Evolutionary conservation across 2,888 invertebrate species (phyloP).

Genomic region (Drosophila macrothrix): DNA sequence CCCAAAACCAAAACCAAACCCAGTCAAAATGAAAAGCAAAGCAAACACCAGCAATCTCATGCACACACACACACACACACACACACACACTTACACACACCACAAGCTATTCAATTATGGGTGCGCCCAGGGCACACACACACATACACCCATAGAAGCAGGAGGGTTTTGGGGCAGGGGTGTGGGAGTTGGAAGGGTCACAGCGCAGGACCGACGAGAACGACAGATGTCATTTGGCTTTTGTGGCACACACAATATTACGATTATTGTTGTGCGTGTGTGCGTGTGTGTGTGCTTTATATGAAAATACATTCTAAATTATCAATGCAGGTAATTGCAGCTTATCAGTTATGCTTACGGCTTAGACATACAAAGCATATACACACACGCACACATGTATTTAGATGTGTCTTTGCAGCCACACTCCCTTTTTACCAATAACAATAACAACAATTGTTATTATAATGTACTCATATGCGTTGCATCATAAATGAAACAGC

Average conservation of each 20-base stretch:
- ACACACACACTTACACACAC: conserved; percentile 19
- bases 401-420: neutral
- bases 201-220: conserved; percentile 45
- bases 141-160: conserved; percentile 12
- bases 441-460: conserved; percentile 72
- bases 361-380: conserved; percentile 31
- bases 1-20: conserved; percentile 52
- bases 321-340: conserved; percentile 81
- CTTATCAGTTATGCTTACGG: conserved; percentile 79
- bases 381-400: neutral
- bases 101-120: conserved; percentile 75
- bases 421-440: conserved; percentile 64
- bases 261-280: conserved; percentile 39
- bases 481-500: conserved; percentile 31
- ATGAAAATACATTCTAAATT: conserved; percentile 76
- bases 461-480: conserved; percentile 58
- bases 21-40: conserved; percentile 52
- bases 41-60: conserved; percentile 71
- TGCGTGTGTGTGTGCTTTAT: conserved; percentile 56
- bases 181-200: neutral
- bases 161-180: conserved; percentile 5
- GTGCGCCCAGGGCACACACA: conserved; percentile 62
- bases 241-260: conserved; percentile 64
- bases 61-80: conserved; percentile 46
- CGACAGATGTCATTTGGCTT: conserved; percentile 75